A percentile compares a stretch with the other conserved stretches of the same genome.
These are phyloP conservation scores for Pampus argenteus DNA, from an alignment of 2,797 vertebrate species.

Conservation along the genomic window DNA sequence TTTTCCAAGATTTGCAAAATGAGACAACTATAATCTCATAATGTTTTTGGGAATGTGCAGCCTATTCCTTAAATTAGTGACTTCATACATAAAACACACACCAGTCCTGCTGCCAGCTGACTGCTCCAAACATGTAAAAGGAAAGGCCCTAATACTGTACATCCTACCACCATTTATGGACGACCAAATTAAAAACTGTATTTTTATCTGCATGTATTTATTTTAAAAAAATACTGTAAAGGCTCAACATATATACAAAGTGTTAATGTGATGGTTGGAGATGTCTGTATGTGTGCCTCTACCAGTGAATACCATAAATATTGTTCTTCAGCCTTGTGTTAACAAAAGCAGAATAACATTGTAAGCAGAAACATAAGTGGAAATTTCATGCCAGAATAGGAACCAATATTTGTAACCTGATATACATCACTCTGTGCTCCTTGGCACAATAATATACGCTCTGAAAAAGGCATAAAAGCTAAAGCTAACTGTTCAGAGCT, in stretches of 20 bases:
- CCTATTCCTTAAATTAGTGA: conserved; percentile 3
- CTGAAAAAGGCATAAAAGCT: conserved; percentile 5
- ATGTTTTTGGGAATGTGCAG: neutral
- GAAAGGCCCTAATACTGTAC: neutral
- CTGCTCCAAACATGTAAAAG: conserved; percentile 1
- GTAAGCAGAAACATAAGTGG: neutral
- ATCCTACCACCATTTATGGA: neutral
- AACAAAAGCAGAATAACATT: neutral
- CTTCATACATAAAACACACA: neutral
- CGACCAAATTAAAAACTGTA: conserved; percentile 19
- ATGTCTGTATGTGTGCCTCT: neutral
- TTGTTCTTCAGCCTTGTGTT: conserved; percentile 5
- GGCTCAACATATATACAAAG: conserved; percentile 1
- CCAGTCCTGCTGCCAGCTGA: conserved; percentile 10
- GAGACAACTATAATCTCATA: neutral
- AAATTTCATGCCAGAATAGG: conserved; percentile 3
- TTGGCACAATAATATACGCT: neutral
- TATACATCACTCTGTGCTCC: neutral
- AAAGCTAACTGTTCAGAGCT: conserved; percentile 13
- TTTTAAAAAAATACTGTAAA: conserved; percentile 26
- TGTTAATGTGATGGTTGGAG: conserved; percentile 1
- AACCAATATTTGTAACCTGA: neutral
- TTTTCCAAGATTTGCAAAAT: too few species aligned
- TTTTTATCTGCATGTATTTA: conserved; percentile 8
- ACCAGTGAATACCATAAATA: neutral